Evolutionary conservation across 1,140 invertebrate genomes (phyloP).

Genomic region (Ips typographus): DNA sequence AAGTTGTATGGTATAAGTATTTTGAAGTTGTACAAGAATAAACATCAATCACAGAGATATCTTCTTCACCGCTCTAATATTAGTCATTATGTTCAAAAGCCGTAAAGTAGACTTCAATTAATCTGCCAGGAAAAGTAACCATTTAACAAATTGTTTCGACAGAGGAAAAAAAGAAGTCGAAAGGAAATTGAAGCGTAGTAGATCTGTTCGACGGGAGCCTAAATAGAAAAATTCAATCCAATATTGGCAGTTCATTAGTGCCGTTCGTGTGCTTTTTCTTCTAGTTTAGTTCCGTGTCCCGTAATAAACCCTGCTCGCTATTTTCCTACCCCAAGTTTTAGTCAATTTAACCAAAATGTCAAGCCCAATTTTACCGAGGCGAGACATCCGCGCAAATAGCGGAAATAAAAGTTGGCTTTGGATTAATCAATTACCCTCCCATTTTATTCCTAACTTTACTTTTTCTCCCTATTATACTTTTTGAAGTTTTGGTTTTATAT

Average conservation of each 20-base stretch:
- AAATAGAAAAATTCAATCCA: conserved; percentile 21
- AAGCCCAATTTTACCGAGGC: background rate
- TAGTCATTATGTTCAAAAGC: too few relatives aligned
- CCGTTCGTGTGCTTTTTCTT: conserved; percentile 10
- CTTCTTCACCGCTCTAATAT: too few relatives aligned
- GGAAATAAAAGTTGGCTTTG: too few relatives aligned
- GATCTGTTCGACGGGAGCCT: conserved; percentile 14
- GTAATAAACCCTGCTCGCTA: background rate
- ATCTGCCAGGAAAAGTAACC: conserved; percentile 8
- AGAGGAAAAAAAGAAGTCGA: background rate
- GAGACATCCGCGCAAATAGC: too few relatives aligned
- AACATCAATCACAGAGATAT: too few relatives aligned
- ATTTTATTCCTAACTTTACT: too few relatives aligned
- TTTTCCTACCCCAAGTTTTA: conserved; percentile 2
- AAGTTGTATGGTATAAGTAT: too few relatives aligned
- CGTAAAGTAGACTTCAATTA: conserved; percentile 1
- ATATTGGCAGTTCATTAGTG: conserved; percentile 17
- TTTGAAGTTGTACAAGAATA: too few relatives aligned
- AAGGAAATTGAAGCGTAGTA: background rate
- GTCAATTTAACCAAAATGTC: conserved; percentile 6
- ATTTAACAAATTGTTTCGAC: conserved; percentile 16
- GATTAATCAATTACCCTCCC: too few relatives aligned
- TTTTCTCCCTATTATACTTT: too few relatives aligned
- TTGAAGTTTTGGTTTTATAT: too few relatives aligned
- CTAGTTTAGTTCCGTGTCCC: background rate